Conservation (phyloP, 2,797 vertebrate species). For the Anabacerthia variegaticeps region DNA sequence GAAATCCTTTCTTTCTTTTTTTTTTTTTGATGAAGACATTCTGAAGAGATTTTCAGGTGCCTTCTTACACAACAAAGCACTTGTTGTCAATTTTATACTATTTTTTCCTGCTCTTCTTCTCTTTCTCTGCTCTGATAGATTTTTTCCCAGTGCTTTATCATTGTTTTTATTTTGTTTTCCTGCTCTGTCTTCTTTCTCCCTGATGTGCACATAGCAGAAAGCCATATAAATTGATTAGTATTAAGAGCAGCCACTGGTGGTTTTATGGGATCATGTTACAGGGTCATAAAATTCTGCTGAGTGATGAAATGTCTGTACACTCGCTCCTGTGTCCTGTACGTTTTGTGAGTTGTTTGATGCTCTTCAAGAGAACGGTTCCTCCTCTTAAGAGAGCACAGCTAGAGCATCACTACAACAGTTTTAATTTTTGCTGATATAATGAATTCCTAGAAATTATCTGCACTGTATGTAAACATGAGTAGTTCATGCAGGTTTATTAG, state of each 20-base stretch:
- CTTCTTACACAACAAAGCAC: not conserved
- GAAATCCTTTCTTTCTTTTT: not conserved
- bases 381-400: not conserved
- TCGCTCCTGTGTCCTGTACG: not conserved
- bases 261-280: not conserved
- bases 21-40: not conserved
- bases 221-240: not conserved
- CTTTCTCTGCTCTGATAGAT: not conserved
- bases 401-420: not conserved
- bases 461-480: not conserved
- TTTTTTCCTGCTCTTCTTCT: not conserved
- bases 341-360: not conserved
- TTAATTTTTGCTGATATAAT: not conserved
- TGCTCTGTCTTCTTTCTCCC: not conserved
- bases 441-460: not conserved
- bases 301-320: not conserved
- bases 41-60: not conserved
- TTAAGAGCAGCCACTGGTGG: not conserved
- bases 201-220: not conserved
- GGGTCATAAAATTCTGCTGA: slow-evolving; percentile 10
- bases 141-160: not conserved
- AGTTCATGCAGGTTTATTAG: not conserved
- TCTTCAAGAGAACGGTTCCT: not conserved
- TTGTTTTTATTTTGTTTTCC: slow-evolving; percentile 13
- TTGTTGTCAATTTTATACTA: not conserved